These are phyloP conservation scores for Leuctra nigra DNA, from an alignment of 2,888 invertebrate species.

Conservation along the genomic window DNA sequence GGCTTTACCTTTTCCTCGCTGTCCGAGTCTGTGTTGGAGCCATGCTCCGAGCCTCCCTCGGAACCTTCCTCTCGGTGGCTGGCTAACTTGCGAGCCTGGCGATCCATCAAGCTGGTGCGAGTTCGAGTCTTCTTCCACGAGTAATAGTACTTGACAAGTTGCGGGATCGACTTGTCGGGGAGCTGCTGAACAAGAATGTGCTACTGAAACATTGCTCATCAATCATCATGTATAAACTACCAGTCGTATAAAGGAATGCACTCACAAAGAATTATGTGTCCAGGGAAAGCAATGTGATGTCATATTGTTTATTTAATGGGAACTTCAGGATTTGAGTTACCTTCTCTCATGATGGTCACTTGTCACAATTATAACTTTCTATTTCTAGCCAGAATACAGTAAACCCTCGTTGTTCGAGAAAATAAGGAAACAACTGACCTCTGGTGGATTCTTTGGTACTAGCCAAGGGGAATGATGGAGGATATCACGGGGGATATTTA, in stretches of 20 bases:
- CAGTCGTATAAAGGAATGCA: too few species aligned
- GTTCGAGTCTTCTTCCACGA: constrained; percentile 96
- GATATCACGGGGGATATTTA: too few species aligned
- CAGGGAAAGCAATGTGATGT: neutral
- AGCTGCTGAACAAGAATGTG: constrained; percentile 44
- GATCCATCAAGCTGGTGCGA: constrained; percentile 89
- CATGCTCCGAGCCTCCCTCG: constrained; percentile 76
- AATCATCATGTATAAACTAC: neutral
- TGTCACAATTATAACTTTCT: too few species aligned
- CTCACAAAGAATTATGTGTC: too few species aligned
- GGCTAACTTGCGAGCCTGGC: constrained; percentile 63
- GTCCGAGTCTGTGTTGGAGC: constrained; percentile 81
- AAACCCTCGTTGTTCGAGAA: too few species aligned
- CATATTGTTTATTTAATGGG: neutral
- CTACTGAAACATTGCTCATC: neutral
- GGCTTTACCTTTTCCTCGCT: constrained; percentile 77
- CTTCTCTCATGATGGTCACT: too few species aligned
- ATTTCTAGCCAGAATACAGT: too few species aligned
- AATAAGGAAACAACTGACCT: too few species aligned
- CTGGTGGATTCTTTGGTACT: too few species aligned
- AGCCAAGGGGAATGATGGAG: too few species aligned
- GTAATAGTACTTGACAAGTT: constrained; percentile 95
- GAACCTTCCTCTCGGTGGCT: constrained; percentile 65
- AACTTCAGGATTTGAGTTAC: too few species aligned
- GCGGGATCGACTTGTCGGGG: constrained; percentile 94